Evolutionary conservation across 2,888 invertebrate species (phyloP), one percentile per base, ranked within the genome.

Genomic region (Digitonthophagus gazella): DNA sequence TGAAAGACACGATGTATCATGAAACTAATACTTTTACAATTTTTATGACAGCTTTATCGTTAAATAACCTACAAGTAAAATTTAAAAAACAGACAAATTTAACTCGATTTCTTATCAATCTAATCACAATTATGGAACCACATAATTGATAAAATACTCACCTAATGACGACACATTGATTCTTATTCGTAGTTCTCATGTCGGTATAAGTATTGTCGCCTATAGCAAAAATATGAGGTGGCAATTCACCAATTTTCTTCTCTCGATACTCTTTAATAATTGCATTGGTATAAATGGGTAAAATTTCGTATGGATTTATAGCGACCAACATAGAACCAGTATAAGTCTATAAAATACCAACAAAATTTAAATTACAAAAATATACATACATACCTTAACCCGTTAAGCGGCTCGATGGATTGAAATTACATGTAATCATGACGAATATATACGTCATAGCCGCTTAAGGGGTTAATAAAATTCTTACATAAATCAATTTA

Each of bases 161-260:
- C 93, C 94, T 95, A 77, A 98, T 97, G 64, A 98, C 96, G 71
- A 98, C 92, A 78, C 97, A 97, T 80, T 98, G 98, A 83, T 97
- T 92, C 72, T 88, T 88, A 69, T 86, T 84, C 66, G 88, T 87
- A 2, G 90, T 86, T 79, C 90, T 87, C 89, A 97, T 91, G 78
- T 92, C 91, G 75, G 88, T 88, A 79, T 95, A 97, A 56, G 95
- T 92, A 81, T 92, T 95, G 82, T 97, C 96, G 6, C 96, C 97
- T 69, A 97, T 93, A 8, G 97, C 95, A 82, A 97, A 98, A 77
- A 98, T 96, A 79, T 98, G 97, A 0, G 98, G 97, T 0, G 96
- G 93, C 63, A 94, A 85, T 75, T 96, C 96, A 2, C 93, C 93
- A 68, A 97, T 89, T 79, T 91, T 92, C 76, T 88, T 89, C 73